phyloP scores from a whole-genome alignment of 1,140 invertebrate genomes.

The Rhopalosiphum padi region DNA sequence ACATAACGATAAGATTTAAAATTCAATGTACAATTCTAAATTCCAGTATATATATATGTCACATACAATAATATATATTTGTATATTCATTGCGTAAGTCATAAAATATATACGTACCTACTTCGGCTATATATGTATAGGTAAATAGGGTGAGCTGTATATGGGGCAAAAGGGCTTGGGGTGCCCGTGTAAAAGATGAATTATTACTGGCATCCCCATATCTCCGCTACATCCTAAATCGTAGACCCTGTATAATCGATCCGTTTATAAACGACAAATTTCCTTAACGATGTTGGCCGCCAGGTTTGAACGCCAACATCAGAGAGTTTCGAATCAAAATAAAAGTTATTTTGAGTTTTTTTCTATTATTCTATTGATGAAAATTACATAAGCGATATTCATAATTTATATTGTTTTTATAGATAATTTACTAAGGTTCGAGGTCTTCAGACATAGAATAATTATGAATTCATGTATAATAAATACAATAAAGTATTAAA shows the following conservation, averaged over 20 bases:
- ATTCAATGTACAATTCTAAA: neutral
- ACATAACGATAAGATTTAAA: neutral
- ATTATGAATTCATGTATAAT: no score
- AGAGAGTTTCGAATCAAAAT: neutral
- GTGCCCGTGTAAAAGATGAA: conserved; percentile 23
- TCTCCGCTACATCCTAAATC: neutral
- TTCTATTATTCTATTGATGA: neutral
- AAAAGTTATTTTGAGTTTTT: neutral
- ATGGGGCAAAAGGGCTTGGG: neutral
- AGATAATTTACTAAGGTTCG: neutral
- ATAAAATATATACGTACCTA: neutral
- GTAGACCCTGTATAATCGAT: conserved; percentile 34
- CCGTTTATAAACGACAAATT: conserved; percentile 34
- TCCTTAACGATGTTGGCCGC: neutral
- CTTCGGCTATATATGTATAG: neutral
- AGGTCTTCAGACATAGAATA: no score
- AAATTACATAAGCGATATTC: neutral
- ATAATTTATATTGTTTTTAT: neutral
- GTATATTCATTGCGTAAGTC: conserved; percentile 19
- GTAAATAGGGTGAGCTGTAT: neutral
- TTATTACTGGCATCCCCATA: neutral
- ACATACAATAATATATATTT: neutral
- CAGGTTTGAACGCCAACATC: neutral
- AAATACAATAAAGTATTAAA: no score
- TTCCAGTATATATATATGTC: no score